Conservation (phyloP, 2,113 vertebrate species). For the Silurus meridionalis region DNA sequence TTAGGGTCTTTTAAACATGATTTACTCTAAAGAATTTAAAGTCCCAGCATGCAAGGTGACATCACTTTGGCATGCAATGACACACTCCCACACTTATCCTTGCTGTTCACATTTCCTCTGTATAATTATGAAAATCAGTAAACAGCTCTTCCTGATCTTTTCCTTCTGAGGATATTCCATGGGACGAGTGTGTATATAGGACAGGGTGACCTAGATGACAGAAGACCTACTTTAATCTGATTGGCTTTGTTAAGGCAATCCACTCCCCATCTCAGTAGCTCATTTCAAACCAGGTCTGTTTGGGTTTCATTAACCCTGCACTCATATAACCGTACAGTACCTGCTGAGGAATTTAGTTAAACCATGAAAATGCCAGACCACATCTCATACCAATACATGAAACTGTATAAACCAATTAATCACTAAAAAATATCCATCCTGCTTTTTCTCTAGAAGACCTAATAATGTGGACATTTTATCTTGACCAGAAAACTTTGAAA, state of each 20-base stretch:
- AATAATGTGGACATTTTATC: not conserved
- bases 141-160: constrained; percentile 28
- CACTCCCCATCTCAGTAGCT: constrained; percentile 40
- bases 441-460: constrained; percentile 23
- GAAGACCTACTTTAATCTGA: constrained; percentile 65
- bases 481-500: constrained; percentile 29
- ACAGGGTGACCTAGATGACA: constrained; percentile 63
- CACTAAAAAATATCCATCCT: constrained; percentile 54
- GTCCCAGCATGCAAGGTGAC: not conserved
- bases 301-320: constrained; percentile 31
- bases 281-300: constrained; percentile 51
- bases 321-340: constrained; percentile 44
- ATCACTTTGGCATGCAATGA: not conserved
- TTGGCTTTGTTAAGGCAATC: constrained; percentile 56
- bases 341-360: not conserved
- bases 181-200: constrained; percentile 58
- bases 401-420: constrained; percentile 35
- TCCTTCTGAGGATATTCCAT: constrained; percentile 54
- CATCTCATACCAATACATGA: not conserved
- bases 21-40: not conserved
- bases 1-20: not conserved
- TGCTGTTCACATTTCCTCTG: not conserved
- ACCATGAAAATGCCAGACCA: not conserved
- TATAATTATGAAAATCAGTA: constrained; percentile 11
- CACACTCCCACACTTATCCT: not conserved